A percentile compares a stretch with the other conserved stretches of the same genome.
Evolutionary conservation across 64 coral and sea anemone genomes (phyloP).

Genomic region (Pocillopora verrucosa): DNA sequence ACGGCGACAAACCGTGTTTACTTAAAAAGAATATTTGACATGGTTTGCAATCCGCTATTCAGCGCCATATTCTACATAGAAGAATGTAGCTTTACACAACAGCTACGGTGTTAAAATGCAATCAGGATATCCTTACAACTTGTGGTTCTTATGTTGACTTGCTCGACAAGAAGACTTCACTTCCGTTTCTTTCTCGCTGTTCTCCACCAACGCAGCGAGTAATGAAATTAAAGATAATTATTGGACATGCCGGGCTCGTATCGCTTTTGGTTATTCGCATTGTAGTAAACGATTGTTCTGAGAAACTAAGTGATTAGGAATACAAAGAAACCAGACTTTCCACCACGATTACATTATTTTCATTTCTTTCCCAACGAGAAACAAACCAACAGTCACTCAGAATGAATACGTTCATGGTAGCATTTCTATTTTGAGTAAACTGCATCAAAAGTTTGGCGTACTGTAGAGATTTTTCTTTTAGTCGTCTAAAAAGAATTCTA

Average conservation of each 20-base stretch:
- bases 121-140: background rate
- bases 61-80: slow-evolving; percentile 1
- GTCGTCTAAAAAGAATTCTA: background rate
- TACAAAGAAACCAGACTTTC: slow-evolving; percentile 1
- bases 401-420: background rate
- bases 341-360: slow-evolving; percentile 31
- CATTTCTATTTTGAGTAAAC: background rate
- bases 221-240: slow-evolving; percentile 43
- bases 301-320: slow-evolving; percentile 37
- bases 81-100: background rate
- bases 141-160: background rate
- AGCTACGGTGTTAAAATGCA: background rate
- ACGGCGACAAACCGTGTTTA: slow-evolving; percentile 71
- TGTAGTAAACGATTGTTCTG: slow-evolving; percentile 17
- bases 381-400: background rate
- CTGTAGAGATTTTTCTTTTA: background rate
- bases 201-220: background rate
- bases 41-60: slow-evolving; percentile 87
- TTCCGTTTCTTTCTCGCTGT: background rate
- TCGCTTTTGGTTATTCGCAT: slow-evolving; percentile 30
- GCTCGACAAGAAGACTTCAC: background rate
- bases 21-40: slow-evolving; percentile 83
- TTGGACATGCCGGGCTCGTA: background rate
- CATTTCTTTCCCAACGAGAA: background rate
- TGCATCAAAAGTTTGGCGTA: background rate